phyloP scores from a whole-genome alignment of 2,113 vertebrate species.

The Leptodactylus fuscus region DNA sequence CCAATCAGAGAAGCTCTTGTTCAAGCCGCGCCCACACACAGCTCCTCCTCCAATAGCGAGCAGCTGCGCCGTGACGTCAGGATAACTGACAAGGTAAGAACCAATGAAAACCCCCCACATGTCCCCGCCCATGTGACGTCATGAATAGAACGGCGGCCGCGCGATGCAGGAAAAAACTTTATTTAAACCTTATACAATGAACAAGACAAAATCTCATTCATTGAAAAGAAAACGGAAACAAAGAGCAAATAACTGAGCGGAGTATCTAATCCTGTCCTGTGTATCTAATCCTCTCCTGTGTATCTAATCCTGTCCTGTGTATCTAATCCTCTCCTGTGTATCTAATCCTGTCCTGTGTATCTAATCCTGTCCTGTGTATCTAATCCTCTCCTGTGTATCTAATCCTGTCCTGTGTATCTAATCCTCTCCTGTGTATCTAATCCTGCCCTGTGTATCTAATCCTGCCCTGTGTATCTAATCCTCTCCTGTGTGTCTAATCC shows the following conservation, averaged over 20 bases:
- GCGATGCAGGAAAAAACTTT: background rate
- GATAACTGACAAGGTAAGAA: background rate
- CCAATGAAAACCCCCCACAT: background rate
- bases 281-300: background rate
- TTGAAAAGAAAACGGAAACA: background rate
- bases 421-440: background rate
- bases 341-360: background rate
- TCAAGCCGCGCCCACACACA: background rate
- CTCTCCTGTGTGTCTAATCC: background rate
- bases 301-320: background rate
- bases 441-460: too few relatives aligned
- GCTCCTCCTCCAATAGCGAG: background rate
- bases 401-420: background rate
- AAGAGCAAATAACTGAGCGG: background rate
- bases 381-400: background rate
- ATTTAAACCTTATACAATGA: background rate
- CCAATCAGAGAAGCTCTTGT: background rate
- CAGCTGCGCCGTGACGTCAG: fast-evolving
- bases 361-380: background rate
- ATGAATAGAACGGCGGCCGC: background rate
- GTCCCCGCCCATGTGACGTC: background rate
- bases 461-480: background rate
- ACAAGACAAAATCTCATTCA: conserved; percentile 2
- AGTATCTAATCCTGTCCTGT: background rate
- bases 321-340: background rate